Base-by-base conservation (phyloP, 2,888 invertebrate genomes). In the Cheilosia pagana region DNA sequence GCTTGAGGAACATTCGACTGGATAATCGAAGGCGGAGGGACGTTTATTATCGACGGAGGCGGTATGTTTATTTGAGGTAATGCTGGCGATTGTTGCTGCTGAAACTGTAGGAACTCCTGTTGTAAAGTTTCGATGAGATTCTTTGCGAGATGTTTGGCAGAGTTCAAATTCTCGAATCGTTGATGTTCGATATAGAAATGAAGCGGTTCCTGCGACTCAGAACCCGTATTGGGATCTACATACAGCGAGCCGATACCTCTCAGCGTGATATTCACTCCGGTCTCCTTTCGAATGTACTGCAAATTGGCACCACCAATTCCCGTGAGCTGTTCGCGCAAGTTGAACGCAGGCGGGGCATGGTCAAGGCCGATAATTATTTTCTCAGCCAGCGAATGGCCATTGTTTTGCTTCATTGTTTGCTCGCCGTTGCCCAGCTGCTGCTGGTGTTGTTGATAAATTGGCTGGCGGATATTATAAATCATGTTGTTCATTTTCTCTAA, bases 81-180 rank as follows among this genome's bases (percentile, higher is more conserved):
- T 12, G 70, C 70, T 28, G 83, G 81, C 23, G 76, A 21, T 28
- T 78, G 78, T 7, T 86, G 83, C 71, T 89, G 88, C 68, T 89
- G 89, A 65, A 88, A 89, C 60, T 88, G 88, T 16, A 87, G 72
- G 87, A 94, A 89, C 87, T 94, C 94, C 43, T 93, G 93, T 70
- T 95, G 94, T 91, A 96, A 95, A 5, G 96, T 96, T 92, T 96
- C 95, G 87, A 96, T 95, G 59, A 96, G 93, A 91, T 96, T 96
- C 88, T 95, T 94, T 14, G 96, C 95, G 70, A 96, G 91, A 86
- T 95, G 94, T 88, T 95, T 94, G 16, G 96, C 96, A 87, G 88
- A 87, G 52, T 88, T 89, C 35, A 90, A 50, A 57, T 95, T 95
- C 88, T 95, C 94, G 28, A 94, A 93, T 88, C 95, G 94, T 12